Conservation (phyloP, 2,113 vertebrate genomes). For the Labeo rohita region DNA sequence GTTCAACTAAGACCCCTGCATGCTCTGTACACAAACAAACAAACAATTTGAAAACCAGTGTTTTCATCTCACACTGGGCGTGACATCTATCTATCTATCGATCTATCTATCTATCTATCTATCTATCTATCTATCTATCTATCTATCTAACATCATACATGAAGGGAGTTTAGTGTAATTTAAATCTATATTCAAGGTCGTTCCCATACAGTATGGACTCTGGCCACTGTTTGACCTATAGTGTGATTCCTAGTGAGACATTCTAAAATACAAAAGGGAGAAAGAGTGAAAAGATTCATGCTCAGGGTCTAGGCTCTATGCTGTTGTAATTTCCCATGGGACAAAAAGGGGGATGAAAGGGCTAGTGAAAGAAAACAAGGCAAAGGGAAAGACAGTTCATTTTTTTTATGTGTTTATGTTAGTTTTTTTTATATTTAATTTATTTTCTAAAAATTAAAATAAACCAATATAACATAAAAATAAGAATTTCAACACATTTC, state of each 20-base stretch:
- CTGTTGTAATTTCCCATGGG: conserved; percentile 78
- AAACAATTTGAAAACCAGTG: not conserved
- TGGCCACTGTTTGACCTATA: conserved; percentile 1
- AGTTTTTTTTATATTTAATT: not conserved
- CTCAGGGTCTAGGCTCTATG: conserved; percentile 59
- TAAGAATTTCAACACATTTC: too few species aligned
- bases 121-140: not conserved
- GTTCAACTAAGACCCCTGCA: not conserved
- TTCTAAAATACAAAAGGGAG: conserved; percentile 35
- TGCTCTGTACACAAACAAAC: not conserved
- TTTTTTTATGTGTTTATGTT: not conserved
- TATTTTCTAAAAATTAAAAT: not conserved
- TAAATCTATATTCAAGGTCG: not conserved
- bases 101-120: not conserved
- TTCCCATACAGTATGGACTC: not conserved
- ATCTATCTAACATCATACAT: not conserved
- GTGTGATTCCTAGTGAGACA: not conserved
- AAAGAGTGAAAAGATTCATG: conserved; percentile 50
- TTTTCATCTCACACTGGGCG: conserved; percentile 21
- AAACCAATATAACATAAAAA: not conserved
- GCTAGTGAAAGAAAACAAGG: conserved; percentile 9
- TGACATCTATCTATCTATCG: not conserved
- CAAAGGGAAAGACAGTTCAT: not conserved
- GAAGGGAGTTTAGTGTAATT: not conserved
- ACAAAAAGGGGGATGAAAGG: conserved; percentile 70